Percentiles rank a stretch among this genome's conserved stretches.
phyloP scores from a whole-genome alignment of 2,888 invertebrate genomes.

The Pardosa pseudoannulata region DNA sequence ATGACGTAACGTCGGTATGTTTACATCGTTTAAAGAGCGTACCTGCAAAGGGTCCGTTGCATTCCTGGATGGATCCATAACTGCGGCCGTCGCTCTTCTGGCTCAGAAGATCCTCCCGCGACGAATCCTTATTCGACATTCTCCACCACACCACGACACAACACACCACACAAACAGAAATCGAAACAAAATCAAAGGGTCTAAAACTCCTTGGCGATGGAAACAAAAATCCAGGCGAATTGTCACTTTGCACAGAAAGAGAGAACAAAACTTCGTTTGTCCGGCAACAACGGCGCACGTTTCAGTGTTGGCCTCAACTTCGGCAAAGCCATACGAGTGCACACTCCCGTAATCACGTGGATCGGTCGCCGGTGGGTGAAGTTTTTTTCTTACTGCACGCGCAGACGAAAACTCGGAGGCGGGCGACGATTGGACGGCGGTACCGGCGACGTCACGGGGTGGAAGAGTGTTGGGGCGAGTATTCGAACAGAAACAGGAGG shows the following conservation, averaged over 20 bases:
- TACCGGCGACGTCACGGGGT: conserved; percentile 31
- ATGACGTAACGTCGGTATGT: no score
- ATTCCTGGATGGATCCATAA: conserved; percentile 44
- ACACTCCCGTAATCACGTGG: conserved; percentile 39
- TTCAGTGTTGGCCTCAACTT: conserved; percentile 56
- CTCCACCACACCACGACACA: neutral
- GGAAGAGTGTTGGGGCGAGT: no score
- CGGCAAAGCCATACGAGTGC: conserved; percentile 65
- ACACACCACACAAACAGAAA: no score
- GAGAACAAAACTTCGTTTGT: no score
- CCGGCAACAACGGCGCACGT: conserved; percentile 30
- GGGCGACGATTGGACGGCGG: conserved; percentile 39
- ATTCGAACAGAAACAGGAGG: conserved; percentile 34
- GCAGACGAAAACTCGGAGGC: conserved; percentile 53
- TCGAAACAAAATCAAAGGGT: no score
- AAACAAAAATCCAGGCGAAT: neutral
- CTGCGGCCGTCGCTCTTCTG: conserved; percentile 26
- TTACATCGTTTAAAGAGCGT: conserved; percentile 5
- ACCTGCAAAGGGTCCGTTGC: conserved; percentile 30
- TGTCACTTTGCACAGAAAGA: neutral
- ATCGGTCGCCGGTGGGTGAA: no score
- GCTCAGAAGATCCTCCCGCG: conserved; percentile 33
- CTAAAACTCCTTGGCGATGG: neutral
- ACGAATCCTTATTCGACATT: conserved; percentile 38
- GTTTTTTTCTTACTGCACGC: conserved; percentile 50